A percentile compares a stretch with the other conserved stretches of the same genome.
Conservation (phyloP, 2,888 invertebrate species). For the Tromatobia lineatoria region DNA sequence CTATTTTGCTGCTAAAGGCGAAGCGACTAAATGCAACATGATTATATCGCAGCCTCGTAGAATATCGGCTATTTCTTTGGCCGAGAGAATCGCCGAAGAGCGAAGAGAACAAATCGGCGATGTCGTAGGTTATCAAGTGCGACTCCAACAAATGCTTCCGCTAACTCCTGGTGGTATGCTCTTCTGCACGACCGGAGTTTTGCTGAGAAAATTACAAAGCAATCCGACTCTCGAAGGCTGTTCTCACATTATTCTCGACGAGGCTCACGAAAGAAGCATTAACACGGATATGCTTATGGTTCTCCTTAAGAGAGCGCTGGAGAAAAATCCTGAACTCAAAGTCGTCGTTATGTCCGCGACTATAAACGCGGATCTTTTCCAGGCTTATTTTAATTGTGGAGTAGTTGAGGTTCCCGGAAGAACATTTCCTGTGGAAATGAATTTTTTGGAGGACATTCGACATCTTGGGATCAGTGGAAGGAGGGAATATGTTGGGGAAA, state of each 20-base stretch:
- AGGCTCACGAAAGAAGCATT: slow-evolving; percentile 91
- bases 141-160: slow-evolving; percentile 87
- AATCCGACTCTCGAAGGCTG: slow-evolving; percentile 87
- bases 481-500: slow-evolving; percentile 66
- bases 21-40: slow-evolving; percentile 86
- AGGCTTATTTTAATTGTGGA: slow-evolving; percentile 87
- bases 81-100: slow-evolving; percentile 89
- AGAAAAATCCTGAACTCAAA: slow-evolving; percentile 87
- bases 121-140: slow-evolving; percentile 89
- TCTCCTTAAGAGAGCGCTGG: slow-evolving; percentile 87
- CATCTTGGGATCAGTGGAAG: slow-evolving; percentile 48
- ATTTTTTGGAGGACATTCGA: slow-evolving; percentile 87
- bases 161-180: slow-evolving; percentile 87
- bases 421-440: slow-evolving; percentile 88
- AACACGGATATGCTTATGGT: slow-evolving; percentile 89
- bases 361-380: slow-evolving; percentile 88
- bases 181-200: slow-evolving; percentile 90
- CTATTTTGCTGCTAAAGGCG: slow-evolving; percentile 84
- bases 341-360: slow-evolving; percentile 92
- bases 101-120: slow-evolving; percentile 89
- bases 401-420: slow-evolving; percentile 87
- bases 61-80: slow-evolving; percentile 90
- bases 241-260: slow-evolving; percentile 90
- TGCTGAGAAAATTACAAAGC: slow-evolving; percentile 85
- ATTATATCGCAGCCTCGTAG: slow-evolving; percentile 90